Percentiles rank a stretch among this genome's conserved stretches.
These are phyloP conservation scores for Laspeyria flexula DNA, from an alignment of 2,888 invertebrate species.

Conservation along the genomic window DNA sequence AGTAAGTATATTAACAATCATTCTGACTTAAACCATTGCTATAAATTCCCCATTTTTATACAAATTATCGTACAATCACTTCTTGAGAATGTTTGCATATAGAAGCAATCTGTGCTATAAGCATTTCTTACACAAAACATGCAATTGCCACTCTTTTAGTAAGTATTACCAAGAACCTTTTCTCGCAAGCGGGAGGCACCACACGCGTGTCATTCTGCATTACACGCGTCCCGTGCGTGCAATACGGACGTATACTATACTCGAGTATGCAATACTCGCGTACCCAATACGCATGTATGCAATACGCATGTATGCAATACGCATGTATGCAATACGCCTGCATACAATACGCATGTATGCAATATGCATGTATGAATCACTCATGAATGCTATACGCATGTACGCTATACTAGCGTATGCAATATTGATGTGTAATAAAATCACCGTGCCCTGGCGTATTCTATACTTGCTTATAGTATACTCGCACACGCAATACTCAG, in stretches of 20 bases:
- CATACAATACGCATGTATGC: background rate
- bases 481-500: background rate
- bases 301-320: background rate
- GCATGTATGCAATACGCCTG: background rate
- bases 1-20: background rate
- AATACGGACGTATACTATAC: background rate
- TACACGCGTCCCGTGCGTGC: background rate
- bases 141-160: conserved; percentile 60
- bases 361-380: too few species aligned
- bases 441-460: too few species aligned
- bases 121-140: conserved; percentile 37
- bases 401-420: too few species aligned
- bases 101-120: conserved; percentile 7
- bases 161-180: conserved; percentile 20
- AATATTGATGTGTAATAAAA: too few species aligned
- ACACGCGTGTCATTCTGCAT: conserved; percentile 8
- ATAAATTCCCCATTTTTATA: too few species aligned
- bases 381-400: too few species aligned
- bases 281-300: background rate
- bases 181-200: conserved; percentile 16
- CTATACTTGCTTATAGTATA: too few species aligned
- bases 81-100: background rate
- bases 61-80: background rate
- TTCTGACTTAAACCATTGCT: too few species aligned
- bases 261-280: too few species aligned